These are phyloP conservation scores for Bostrychus sinensis DNA, from an alignment of 2,113 vertebrate genomes.

Conservation along the genomic window DNA sequence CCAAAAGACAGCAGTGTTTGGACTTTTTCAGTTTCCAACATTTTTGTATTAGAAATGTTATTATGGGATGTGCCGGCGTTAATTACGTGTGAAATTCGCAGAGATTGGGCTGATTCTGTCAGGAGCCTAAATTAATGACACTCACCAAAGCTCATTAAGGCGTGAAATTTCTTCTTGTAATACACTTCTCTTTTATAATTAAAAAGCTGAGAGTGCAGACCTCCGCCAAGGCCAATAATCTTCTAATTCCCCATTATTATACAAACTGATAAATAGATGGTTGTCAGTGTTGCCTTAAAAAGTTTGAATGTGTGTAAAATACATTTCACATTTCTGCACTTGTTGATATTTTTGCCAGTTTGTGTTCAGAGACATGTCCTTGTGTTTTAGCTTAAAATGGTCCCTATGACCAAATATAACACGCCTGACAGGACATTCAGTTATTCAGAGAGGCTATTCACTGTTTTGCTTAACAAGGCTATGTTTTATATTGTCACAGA, in stretches of 20 bases:
- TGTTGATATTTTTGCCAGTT: too few species aligned
- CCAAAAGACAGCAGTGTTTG: background rate
- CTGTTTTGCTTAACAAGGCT: too few species aligned
- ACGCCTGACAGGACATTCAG: too few species aligned
- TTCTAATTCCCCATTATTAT: background rate
- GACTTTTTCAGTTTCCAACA: background rate
- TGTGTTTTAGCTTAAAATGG: too few species aligned
- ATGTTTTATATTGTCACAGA: too few species aligned
- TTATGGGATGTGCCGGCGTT: background rate
- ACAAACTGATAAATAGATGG: background rate
- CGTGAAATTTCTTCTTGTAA: background rate
- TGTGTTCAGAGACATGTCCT: too few species aligned
- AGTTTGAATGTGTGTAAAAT: too few species aligned
- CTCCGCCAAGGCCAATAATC: background rate
- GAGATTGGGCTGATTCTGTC: slow-evolving; percentile 4
- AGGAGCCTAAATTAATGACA: background rate
- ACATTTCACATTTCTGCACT: too few species aligned
- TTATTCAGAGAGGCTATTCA: too few species aligned
- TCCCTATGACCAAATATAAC: too few species aligned
- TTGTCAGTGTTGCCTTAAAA: too few species aligned
- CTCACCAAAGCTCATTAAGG: background rate
- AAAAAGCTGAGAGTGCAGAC: slow-evolving; percentile 2
- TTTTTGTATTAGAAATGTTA: background rate
- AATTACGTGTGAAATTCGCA: background rate
- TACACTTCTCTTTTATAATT: background rate